phyloP scores from a whole-genome alignment of 1,140 invertebrate species.

The Drosophila malerkotliana region DNA sequence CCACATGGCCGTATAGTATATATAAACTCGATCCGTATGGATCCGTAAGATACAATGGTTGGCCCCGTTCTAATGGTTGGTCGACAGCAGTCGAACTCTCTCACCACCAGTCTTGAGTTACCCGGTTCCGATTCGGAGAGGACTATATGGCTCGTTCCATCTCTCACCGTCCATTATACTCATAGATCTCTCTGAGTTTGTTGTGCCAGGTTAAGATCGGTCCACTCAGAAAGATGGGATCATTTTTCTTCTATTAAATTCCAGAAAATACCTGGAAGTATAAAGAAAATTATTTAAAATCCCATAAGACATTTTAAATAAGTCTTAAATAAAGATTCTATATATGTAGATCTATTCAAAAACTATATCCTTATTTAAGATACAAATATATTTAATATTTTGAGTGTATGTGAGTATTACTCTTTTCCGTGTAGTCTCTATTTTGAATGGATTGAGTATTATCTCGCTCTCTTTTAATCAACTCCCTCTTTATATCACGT shows the following conservation, averaged over 20 bases:
- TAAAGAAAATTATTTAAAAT: no score
- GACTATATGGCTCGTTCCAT: not conserved
- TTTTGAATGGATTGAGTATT: not conserved
- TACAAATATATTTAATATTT: no score
- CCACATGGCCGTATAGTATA: slow-evolving; percentile 1
- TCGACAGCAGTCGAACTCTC: not conserved
- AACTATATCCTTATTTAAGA: no score
- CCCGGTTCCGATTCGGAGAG: not conserved
- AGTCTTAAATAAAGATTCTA: no score
- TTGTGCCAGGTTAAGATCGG: slow-evolving; percentile 44
- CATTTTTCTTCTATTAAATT: no score
- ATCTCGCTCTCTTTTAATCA: not conserved
- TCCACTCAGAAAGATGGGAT: not conserved
- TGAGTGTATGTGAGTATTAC: no score
- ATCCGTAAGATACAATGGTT: slow-evolving; percentile 20
- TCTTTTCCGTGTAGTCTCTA: not conserved
- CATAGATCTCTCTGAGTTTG: slow-evolving; percentile 2
- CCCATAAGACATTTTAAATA: no score
- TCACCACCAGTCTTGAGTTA: not conserved
- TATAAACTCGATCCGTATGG: not conserved
- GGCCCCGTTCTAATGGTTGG: slow-evolving; percentile 43
- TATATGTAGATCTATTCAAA: no score
- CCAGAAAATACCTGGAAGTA: no score
- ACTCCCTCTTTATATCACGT: not conserved
- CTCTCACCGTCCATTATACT: not conserved